Conservation (phyloP, 2,888 invertebrate species). For the Drosophila rellima region DNA sequence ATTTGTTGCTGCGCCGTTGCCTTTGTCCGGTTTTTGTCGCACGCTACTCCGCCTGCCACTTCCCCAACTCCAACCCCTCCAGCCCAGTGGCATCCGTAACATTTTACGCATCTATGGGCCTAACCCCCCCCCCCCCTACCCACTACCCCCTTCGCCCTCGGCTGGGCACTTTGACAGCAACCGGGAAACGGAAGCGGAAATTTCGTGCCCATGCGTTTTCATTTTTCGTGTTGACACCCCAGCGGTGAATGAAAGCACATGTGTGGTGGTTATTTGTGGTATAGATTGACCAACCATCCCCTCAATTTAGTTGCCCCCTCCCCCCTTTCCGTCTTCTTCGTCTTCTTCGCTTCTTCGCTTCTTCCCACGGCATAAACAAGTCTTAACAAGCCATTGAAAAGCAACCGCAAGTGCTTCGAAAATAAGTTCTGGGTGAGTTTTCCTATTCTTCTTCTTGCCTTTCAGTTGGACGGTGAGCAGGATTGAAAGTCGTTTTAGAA, state of each 20-base stretch:
- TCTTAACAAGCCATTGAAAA: slow-evolving; percentile 32
- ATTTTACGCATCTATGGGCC: slow-evolving; percentile 68
- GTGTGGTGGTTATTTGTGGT: slow-evolving; percentile 46
- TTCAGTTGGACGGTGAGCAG: background rate
- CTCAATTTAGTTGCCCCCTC: slow-evolving; percentile 2
- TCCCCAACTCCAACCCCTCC: slow-evolving; percentile 9
- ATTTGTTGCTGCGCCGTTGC: slow-evolving; percentile 51
- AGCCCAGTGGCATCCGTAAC: slow-evolving; percentile 62
- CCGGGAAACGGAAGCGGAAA: slow-evolving; percentile 78
- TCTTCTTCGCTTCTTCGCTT: too few species aligned
- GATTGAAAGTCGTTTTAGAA: slow-evolving; percentile 37
- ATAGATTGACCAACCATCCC: slow-evolving; percentile 29
- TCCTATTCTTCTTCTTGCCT: background rate
- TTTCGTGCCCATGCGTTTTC: slow-evolving; percentile 81
- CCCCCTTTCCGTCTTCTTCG: background rate
- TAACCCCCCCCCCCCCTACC: background rate
- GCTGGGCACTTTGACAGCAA: slow-evolving; percentile 71
- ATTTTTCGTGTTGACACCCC: slow-evolving; percentile 67
- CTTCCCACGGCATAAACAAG: background rate
- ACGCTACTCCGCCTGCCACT: slow-evolving; percentile 29
- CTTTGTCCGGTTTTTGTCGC: slow-evolving; percentile 73
- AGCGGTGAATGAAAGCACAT: slow-evolving; percentile 11
- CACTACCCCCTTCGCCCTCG: too few species aligned
- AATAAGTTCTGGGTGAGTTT: slow-evolving; percentile 25
- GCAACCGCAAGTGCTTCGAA: slow-evolving; percentile 46